Conservation (phyloP, 37 sponge, comb jelly and placozoan genomes). For the Aplysina aerophoba region DNA sequence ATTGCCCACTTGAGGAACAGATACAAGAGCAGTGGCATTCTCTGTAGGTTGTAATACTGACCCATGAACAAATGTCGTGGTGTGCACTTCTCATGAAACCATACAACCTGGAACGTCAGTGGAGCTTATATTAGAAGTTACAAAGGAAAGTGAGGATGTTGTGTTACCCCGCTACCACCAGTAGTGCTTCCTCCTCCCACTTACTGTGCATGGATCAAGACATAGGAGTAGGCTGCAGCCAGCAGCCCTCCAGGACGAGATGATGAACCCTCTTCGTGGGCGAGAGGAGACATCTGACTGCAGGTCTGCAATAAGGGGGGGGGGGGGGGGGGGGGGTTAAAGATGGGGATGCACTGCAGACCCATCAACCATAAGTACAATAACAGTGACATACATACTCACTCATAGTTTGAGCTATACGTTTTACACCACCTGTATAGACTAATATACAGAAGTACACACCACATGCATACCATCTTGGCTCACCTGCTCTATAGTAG, state of each 20-base stretch:
- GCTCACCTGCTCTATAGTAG: slow-evolving; percentile 10
- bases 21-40: no score
- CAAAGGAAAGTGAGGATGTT: no score
- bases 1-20: no score
- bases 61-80: no score
- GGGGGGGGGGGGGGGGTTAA: not conserved
- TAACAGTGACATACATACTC: not conserved
- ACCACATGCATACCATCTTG: slow-evolving; percentile 4
- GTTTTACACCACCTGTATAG: not conserved
- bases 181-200: not conserved
- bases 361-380: not conserved
- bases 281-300: not conserved
- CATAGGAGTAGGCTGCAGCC: not conserved
- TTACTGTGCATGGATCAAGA: not conserved
- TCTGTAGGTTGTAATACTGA: no score
- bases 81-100: no score
- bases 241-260: not conserved
- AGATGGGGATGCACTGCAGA: not conserved
- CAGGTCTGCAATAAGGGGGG: not conserved
- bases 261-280: not conserved
- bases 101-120: no score
- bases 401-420: not conserved
- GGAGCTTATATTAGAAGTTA: no score
- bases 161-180: not conserved
- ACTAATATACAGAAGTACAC: slow-evolving; percentile 40